Conservation (phyloP, 2,888 invertebrate genomes). For the Drosophila multiciliata region DNA sequence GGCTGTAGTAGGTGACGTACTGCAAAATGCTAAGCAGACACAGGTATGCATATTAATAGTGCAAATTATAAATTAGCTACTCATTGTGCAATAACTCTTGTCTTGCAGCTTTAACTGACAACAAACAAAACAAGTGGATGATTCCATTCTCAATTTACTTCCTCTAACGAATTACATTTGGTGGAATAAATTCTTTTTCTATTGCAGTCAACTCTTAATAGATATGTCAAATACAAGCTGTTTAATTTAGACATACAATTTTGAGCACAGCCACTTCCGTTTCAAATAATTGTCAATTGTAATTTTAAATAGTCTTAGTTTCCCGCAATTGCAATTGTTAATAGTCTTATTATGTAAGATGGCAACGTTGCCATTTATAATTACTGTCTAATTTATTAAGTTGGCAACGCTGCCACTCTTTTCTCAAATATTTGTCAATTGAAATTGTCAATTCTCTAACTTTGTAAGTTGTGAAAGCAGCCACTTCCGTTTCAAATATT, state of each 20-base stretch:
- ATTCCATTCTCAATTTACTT: neutral
- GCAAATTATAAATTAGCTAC: neutral
- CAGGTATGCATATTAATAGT: neutral
- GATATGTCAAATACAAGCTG: neutral
- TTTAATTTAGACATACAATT: too few species aligned
- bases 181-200: too few species aligned
- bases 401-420: too few species aligned
- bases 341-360: neutral
- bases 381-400: too few species aligned
- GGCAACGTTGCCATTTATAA: neutral
- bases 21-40: constrained; percentile 65
- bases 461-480: too few species aligned
- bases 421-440: too few species aligned
- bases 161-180: neutral
- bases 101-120: neutral
- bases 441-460: too few species aligned
- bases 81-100: neutral
- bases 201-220: neutral
- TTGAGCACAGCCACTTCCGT: neutral
- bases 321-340: neutral
- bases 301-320: neutral
- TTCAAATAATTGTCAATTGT: neutral
- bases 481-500: neutral
- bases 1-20: constrained; percentile 81
- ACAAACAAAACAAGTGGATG: neutral